Evolutionary conservation across 1,140 invertebrate species (phyloP).

Genomic region (Tetragonula clypearis): DNA sequence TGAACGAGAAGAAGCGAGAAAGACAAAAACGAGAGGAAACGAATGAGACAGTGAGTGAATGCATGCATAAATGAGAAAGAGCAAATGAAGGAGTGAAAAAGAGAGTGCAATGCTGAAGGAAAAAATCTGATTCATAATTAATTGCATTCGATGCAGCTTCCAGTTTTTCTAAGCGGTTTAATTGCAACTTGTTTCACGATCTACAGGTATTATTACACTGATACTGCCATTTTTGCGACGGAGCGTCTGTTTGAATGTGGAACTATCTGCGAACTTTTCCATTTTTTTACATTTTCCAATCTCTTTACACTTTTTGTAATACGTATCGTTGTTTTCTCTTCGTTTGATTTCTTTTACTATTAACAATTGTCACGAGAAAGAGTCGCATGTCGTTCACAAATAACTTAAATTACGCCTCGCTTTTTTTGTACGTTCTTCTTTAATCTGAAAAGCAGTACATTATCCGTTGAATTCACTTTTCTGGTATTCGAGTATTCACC

Average conservation of each 20-base stretch:
- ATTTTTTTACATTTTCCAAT: slow-evolving; percentile 40
- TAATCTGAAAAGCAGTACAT: neutral
- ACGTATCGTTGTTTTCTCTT: neutral
- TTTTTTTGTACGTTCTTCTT: neutral
- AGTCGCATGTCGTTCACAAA: neutral
- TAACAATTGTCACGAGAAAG: neutral
- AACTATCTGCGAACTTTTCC: slow-evolving; percentile 24
- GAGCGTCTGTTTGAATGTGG: slow-evolving; percentile 41
- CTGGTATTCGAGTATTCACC: slow-evolving; percentile 34
- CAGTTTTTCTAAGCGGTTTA: slow-evolving; percentile 43
- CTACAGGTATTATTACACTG: slow-evolving; percentile 52
- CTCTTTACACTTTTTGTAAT: slow-evolving; percentile 13
- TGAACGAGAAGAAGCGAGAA: neutral
- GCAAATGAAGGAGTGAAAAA: neutral
- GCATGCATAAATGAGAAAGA: neutral
- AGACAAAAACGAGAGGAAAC: neutral
- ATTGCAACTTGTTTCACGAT: slow-evolving; percentile 45
- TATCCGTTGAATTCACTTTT: neutral
- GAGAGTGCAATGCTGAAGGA: slow-evolving; percentile 8
- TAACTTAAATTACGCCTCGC: neutral
- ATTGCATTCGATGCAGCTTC: slow-evolving; percentile 41
- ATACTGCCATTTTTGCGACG: slow-evolving; percentile 47
- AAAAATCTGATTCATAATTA: slow-evolving; percentile 36
- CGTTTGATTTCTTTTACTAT: neutral
- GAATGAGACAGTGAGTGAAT: neutral